Evolutionary conservation across 2,888 invertebrate species (phyloP).

Genomic region (Phalera bucephala): DNA sequence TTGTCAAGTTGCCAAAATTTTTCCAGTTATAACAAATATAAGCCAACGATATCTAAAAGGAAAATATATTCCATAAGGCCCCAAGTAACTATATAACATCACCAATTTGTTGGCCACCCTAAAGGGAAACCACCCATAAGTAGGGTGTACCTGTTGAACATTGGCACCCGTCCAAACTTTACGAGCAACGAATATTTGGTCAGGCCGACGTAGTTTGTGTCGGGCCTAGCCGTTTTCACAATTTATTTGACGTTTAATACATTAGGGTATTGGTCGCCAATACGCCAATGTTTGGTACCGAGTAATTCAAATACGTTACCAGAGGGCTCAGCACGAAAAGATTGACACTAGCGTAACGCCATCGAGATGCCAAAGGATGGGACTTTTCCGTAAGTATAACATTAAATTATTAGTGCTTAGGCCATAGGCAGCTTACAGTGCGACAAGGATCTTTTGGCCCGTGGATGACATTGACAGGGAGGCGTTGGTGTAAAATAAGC

Average conservation of each 20-base stretch:
- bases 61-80: background rate
- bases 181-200: conserved; percentile 40
- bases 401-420: no score
- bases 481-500: no score
- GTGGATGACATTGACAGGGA: no score
- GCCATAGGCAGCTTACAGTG: no score
- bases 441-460: no score
- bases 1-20: no score
- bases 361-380: no score
- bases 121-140: conserved; percentile 8
- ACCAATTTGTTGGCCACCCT: conserved; percentile 9
- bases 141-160: conserved; percentile 46
- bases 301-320: background rate
- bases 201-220: conserved; percentile 25
- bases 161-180: conserved; percentile 43
- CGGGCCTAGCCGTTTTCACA: conserved; percentile 36
- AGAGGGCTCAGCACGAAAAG: no score
- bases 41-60: no score
- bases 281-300: background rate
- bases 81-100: conserved; percentile 1
- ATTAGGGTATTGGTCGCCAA: conserved; percentile 15
- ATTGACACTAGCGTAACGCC: no score
- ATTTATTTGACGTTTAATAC: conserved; percentile 54
- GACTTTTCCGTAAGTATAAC: no score
- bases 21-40: no score